Base-by-base conservation (phyloP, 2,113 vertebrate species). In the Myodes glareolus region DNA sequence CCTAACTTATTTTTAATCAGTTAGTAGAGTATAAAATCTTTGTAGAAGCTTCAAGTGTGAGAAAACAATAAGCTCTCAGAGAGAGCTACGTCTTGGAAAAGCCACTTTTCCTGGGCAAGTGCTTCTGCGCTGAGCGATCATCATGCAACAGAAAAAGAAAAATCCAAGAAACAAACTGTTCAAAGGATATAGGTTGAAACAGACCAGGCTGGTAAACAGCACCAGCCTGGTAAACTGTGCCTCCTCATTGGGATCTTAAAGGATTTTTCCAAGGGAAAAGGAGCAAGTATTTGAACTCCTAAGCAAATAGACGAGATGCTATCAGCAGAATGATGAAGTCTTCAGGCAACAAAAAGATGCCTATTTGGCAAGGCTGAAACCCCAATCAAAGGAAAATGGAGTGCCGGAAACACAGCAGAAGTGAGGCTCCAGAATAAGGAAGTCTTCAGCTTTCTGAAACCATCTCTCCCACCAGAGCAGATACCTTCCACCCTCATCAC, bases 1-100 rank as follows among this genome's bases (percentile, higher is more conserved):
- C 7, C 31, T 84, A 82, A 77, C 58, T 85, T 94, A 89, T 27
- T 87, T 92, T 84, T 89, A 68, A 94, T 75, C 61, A 91, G 70
- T 4, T 76, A 67, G 39, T 91, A 29, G 7, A 82, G 3, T 31
- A 42, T 67, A 55, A 84, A 65, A 76, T 42, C 17, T 75, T 80
- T 91, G 72, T 85, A 27, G 94, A 97, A 63, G 9, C 7, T 61
- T 96, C 76, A 52, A 84, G 42, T 77, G 36, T 85, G 45, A 72
- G 17, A 85, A 88, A 88, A 90, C 27, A 65, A 67, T 39, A 91
- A 92, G 61, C 10, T 42, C 31, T 80, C 42, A 76, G 14, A 29
- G 90, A 75, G 21, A 75, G 42, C 61, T 80, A 81, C 90, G 39
- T 10, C 39, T 90, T 87, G 50, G 31, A 87, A 92, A 94, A 86